phyloP scores from a whole-genome alignment of 2,113 vertebrate species.

The Corythornis vintsioides region DNA sequence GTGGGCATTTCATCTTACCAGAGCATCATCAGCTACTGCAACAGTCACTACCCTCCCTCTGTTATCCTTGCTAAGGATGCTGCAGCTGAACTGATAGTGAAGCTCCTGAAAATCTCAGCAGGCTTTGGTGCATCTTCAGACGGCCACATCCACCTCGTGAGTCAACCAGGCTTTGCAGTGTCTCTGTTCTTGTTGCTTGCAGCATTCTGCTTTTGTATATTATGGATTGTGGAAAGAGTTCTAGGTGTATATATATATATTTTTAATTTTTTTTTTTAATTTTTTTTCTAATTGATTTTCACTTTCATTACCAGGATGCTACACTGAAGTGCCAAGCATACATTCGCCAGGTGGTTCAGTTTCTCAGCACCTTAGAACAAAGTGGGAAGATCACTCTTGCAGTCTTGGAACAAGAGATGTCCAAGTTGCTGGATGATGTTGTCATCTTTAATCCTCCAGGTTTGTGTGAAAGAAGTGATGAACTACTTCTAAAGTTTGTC shows the following conservation, averaged over 20 bases:
- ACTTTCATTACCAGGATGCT: conserved; percentile 77
- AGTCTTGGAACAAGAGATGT: conserved; percentile 88
- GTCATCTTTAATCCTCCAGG: conserved; percentile 90
- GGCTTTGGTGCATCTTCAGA: conserved; percentile 82
- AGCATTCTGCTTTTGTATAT: background rate
- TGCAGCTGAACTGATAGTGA: conserved; percentile 83
- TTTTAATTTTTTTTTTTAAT: background rate
- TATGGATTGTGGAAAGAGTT: background rate
- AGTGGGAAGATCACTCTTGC: conserved; percentile 83
- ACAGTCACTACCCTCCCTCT: conserved; percentile 89
- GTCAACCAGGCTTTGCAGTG: background rate
- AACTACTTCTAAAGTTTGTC: background rate
- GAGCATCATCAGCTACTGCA: conserved; percentile 87
- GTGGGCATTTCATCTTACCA: conserved; percentile 89
- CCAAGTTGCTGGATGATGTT: conserved; percentile 86
- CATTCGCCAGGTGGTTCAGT: conserved; percentile 83
- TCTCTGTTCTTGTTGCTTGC: background rate
- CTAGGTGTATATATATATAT: no score
- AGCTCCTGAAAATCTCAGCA: conserved; percentile 86
- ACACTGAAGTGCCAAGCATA: conserved; percentile 82
- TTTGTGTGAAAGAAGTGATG: conserved; percentile 50
- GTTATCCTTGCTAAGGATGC: conserved; percentile 84
- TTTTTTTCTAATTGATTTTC: background rate
- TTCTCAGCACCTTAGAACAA: conserved; percentile 89
- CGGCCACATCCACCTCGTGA: conserved; percentile 83